phyloP scores from a whole-genome alignment of 2,113 vertebrate genomes.

The Cynoglossus semilaevis region DNA sequence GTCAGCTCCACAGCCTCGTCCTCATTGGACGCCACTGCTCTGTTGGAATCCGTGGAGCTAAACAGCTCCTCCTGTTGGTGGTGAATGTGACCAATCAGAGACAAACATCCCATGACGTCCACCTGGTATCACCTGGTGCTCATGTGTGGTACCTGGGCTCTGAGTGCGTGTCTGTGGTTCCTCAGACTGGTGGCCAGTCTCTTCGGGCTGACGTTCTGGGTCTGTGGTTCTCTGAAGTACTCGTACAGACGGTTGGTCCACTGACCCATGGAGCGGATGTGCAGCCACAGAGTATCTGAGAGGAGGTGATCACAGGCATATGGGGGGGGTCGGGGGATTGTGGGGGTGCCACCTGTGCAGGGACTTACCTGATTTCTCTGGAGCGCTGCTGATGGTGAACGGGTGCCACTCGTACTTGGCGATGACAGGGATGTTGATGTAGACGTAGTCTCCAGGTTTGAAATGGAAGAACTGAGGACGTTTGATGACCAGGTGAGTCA shows the following conservation, averaged over 20 bases:
- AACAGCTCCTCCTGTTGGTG: conserved; percentile 62
- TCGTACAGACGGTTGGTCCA: conserved; percentile 87
- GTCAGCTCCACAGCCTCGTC: conserved; percentile 74
- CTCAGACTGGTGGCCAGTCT: conserved; percentile 58
- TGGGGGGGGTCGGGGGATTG: background rate
- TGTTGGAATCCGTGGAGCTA: conserved; percentile 9
- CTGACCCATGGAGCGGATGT: conserved; percentile 85
- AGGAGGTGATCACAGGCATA: background rate
- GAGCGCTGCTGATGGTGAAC: conserved; percentile 93
- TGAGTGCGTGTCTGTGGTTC: conserved; percentile 28
- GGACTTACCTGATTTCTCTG: conserved; percentile 87
- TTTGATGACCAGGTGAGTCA: conserved; percentile 88
- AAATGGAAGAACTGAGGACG: conserved; percentile 83
- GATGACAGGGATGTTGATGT: conserved; percentile 85
- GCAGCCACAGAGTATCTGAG: conserved; percentile 86
- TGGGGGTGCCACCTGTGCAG: too few relatives aligned
- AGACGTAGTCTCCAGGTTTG: conserved; percentile 89
- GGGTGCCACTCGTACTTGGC: conserved; percentile 91
- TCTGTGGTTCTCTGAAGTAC: conserved; percentile 74
- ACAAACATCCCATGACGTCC: too few relatives aligned
- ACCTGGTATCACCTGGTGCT: too few relatives aligned
- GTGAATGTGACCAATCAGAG: too few relatives aligned
- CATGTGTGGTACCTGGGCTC: conserved; percentile 38
- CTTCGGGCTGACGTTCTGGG: background rate
- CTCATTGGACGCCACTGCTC: conserved; percentile 49